Percentiles rank a stretch among this genome's conserved stretches.
Conservation (phyloP, 2,888 invertebrate genomes). For the Xestobium rufovillosum region DNA sequence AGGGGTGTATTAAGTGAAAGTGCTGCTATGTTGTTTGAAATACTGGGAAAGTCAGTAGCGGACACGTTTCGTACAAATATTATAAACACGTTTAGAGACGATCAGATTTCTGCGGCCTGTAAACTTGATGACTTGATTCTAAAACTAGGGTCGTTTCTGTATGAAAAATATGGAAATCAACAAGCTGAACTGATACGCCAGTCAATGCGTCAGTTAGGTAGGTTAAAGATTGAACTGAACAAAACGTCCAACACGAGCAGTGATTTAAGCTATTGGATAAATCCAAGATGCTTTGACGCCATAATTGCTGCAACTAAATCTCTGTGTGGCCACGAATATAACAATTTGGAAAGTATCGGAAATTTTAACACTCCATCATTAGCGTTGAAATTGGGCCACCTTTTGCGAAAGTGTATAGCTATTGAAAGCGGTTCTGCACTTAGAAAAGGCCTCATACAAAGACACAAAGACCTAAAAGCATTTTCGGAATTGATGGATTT, state of each 20-base stretch:
- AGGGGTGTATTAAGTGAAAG: constrained; percentile 10
- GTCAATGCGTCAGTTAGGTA: constrained; percentile 15
- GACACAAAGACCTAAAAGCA: constrained; percentile 8
- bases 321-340: background rate
- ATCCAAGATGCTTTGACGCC: constrained; percentile 13
- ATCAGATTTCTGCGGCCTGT: constrained; percentile 10
- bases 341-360: background rate
- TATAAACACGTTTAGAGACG: constrained; percentile 13
- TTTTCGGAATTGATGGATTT: constrained; percentile 18
- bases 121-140: constrained; percentile 8
- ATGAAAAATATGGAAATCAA: constrained; percentile 18
- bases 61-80: constrained; percentile 11
- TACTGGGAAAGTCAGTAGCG: constrained; percentile 8
- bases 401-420: constrained; percentile 15
- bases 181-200: constrained; percentile 17
- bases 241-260: constrained; percentile 6
- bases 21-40: constrained; percentile 13
- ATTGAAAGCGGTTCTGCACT: constrained; percentile 14
- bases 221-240: constrained; percentile 10
- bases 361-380: constrained; percentile 10
- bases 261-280: constrained; percentile 10
- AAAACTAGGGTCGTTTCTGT: constrained; percentile 16
- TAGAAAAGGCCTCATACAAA: constrained; percentile 11
- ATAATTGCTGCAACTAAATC: constrained; percentile 13
- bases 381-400: constrained; percentile 19